Percentiles rank a stretch among this genome's conserved stretches.
phyloP scores from a whole-genome alignment of 2,113 vertebrate genomes.

The Odocoileus virginianus region DNA sequence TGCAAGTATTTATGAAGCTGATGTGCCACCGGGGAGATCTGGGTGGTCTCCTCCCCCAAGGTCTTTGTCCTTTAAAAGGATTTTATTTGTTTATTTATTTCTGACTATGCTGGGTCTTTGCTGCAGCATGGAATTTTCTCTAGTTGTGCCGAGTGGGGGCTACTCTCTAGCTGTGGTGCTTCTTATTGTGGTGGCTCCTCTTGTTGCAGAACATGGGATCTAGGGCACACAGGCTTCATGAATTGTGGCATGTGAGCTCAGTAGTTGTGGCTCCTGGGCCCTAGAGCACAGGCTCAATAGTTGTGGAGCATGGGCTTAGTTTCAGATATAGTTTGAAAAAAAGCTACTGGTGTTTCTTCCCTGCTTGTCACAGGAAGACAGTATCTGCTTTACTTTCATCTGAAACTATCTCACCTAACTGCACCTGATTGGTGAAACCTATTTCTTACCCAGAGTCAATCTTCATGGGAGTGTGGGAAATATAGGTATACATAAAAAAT shows the following conservation, averaged over 20 bases:
- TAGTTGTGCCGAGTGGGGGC: no score
- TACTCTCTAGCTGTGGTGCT: neutral
- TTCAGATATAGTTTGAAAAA: neutral
- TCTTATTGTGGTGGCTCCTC: neutral
- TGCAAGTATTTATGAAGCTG: neutral
- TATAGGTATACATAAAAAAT: neutral
- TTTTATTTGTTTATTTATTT: neutral
- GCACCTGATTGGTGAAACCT: neutral
- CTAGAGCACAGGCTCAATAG: no score
- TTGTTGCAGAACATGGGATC: neutral
- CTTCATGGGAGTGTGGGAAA: neutral
- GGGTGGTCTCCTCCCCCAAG: neutral
- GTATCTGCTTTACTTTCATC: neutral
- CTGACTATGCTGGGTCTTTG: neutral
- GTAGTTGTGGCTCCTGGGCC: neutral
- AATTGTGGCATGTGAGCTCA: fast-evolving
- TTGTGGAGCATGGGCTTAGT: neutral
- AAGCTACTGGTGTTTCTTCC: neutral
- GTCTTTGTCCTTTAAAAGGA: neutral
- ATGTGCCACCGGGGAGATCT: neutral
- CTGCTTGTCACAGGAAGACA: neutral
- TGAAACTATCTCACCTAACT: neutral
- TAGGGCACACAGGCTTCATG: neutral
- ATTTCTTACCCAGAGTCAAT: neutral
- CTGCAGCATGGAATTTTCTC: neutral